Base-by-base conservation (phyloP, 2,797 vertebrate species). In the Periophthalmus magnuspinnatus region DNA sequence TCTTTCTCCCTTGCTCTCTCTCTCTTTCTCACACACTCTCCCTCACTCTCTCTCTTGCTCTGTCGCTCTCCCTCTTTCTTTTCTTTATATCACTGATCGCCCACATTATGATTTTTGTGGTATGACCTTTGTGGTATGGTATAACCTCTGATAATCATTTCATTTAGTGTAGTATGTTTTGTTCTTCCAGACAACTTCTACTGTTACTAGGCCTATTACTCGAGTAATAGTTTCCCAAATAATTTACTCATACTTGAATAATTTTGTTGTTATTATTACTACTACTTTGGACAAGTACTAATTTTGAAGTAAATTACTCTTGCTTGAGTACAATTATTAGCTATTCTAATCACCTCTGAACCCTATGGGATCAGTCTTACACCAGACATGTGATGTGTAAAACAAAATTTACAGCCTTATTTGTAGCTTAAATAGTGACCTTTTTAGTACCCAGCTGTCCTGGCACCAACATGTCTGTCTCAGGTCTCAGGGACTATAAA, bases 331-430 rank as follows among this genome's bases (percentile, higher is more conserved):
- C 2, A 22, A 55, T 22, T 55, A 22, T 13, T 11, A 19, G 6
- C 48, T 52, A 24, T 13, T 55, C 21, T 55, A 45, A 45, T 45
- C 41, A 24, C 21, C 22, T 24, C 11, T 56, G 54, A 24, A 10
- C 6, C 9, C 54, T 10, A 17, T 33, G 16, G 14, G 54, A 24
- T 58, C 28, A 58, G 28, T 17, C 56, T 60, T 36, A 60, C 58
- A n/a, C 8, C 33, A 60, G 19, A 17, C 36, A 57, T 57, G 56
- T 32, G 22, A 57, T 57, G 22, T 14, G 19, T 36, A 38, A 60
- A 60, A 60, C 58, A 21, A 33, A 60, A 60, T 60, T 60, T 60
- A 58, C 56, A 58, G 24, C 56, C 56, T 58, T 33, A 56, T 28
- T 58, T 58, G 56, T 28, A 56, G 54, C 54, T 14, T 33, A 32